phyloP scores from a whole-genome alignment of 2,888 invertebrate genomes.

The Plagiodera versicolora region DNA sequence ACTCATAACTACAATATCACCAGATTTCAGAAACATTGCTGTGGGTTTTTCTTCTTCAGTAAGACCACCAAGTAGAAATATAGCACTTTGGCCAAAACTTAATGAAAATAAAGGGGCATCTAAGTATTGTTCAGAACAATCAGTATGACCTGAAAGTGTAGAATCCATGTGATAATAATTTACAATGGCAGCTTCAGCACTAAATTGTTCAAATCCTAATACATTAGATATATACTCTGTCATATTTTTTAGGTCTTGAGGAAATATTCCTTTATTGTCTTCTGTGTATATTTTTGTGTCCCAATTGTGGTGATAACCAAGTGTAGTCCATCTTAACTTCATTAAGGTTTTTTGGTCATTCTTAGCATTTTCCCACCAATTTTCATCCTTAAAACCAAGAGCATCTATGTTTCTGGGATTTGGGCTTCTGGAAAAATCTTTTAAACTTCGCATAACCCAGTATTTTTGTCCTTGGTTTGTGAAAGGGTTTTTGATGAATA shows the following conservation, averaged over 20 bases:
- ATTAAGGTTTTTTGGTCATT: conserved; percentile 43
- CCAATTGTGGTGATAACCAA: conserved; percentile 99
- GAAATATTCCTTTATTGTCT: conserved; percentile 67
- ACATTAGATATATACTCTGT: conserved; percentile 64
- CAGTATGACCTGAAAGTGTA: conserved; percentile 90
- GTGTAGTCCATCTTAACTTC: conserved; percentile 89
- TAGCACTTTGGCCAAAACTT: conserved; percentile 91
- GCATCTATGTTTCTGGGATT: conserved; percentile 70
- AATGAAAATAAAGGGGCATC: conserved; percentile 89
- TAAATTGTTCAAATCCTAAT: conserved; percentile 64
- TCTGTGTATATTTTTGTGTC: conserved; percentile 86
- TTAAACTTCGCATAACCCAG: conserved; percentile 79
- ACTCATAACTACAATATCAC: conserved; percentile 92
- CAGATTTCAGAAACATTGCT: conserved; percentile 79
- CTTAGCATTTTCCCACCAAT: conserved; percentile 67
- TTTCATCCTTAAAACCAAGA: conserved; percentile 50
- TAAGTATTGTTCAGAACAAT: conserved; percentile 86
- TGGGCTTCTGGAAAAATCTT: conserved; percentile 75
- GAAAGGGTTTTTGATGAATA: conserved; percentile 84
- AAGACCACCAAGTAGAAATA: conserved; percentile 89
- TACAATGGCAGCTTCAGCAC: conserved; percentile 91
- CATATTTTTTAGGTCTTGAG: conserved; percentile 69
- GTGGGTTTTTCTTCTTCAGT: conserved; percentile 68
- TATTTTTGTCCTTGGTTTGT: conserved; percentile 74
- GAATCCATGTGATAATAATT: conserved; percentile 96